Base-by-base conservation (phyloP, 2,113 vertebrate genomes). In the Rhabdomys dilectus region DNA sequence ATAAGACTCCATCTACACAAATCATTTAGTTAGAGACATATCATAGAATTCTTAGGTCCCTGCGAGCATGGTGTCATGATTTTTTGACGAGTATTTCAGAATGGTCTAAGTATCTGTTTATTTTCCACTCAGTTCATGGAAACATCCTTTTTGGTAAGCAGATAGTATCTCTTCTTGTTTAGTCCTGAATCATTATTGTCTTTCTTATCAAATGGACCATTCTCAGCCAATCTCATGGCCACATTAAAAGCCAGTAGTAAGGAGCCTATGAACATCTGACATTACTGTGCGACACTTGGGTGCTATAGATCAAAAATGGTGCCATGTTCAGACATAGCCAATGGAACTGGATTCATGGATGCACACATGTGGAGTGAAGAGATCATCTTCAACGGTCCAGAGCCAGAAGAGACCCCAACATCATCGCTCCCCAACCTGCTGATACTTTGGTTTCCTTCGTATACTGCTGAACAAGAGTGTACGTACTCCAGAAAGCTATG, bases 71-170 rank as follows among this genome's bases (percentile, higher is more conserved):
- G 4, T 24, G 58, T 53, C 82, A 4, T 39, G 51, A 81, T 56
- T 81, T 92, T 48, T 13, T 94, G 29, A 91, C 53, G 26, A 78
- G 29, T 39, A 45, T 60, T 77, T 89, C 58, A n/a, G 53, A 84
- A 89, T 72, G 56, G 45, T 89, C 24, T 29, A 22, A 76, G 42
- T 42, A 68, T 91, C 53, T 72, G 34, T 88, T 94, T 60, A 89
- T 93, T 95, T 45, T 80, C 34, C 31, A 78, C 1, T 39, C 4
- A 5, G 56, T 75, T 36, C n/a, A 75, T 42, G 22, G 84, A 42
- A 93, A 95, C 48, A 80, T 68, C 17, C 39, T 93, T 91, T 91
- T 62, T 39, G 21, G 8, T 77, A 84, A n/a, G 75, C 22, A 77
- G 9, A 15, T n/a, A 45, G 51, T 10, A 56, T 73, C 72, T 93